Evolutionary conservation across 2,797 vertebrate species (phyloP).

Genomic region (Sebastes diaconus): DNA sequence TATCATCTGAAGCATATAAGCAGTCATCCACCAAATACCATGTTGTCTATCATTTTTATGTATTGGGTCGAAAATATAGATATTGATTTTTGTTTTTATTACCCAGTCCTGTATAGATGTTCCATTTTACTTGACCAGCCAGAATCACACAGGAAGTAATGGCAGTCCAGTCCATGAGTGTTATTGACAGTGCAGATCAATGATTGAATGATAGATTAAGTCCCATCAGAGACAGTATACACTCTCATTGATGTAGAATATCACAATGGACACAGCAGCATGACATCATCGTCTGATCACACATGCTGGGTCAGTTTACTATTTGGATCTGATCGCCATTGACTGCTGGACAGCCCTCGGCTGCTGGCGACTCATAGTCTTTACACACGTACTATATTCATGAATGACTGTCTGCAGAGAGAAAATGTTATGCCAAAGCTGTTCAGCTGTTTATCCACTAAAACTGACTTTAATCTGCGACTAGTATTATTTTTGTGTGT

Average conservation of each 20-base stretch:
- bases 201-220: background rate
- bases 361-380: slow-evolving; percentile 3
- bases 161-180: background rate
- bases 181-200: background rate
- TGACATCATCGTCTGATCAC: slow-evolving; percentile 37
- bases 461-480: slow-evolving; percentile 27
- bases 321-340: slow-evolving; percentile 20
- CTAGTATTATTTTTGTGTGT: background rate
- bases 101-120: background rate
- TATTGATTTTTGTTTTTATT: background rate
- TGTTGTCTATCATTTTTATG: background rate
- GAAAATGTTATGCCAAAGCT: background rate
- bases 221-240: background rate
- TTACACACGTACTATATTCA: background rate
- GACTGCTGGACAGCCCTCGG: background rate
- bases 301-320: slow-evolving; percentile 12
- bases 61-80: background rate
- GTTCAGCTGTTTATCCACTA: slow-evolving; percentile 14
- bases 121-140: background rate
- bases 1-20: background rate
- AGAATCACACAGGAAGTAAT: background rate
- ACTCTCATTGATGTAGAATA: background rate
- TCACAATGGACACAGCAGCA: background rate
- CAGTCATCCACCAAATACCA: background rate
- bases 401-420: background rate